Evolutionary conservation across 2,797 vertebrate species (phyloP).

Genomic region (Rallus crepitans): DNA sequence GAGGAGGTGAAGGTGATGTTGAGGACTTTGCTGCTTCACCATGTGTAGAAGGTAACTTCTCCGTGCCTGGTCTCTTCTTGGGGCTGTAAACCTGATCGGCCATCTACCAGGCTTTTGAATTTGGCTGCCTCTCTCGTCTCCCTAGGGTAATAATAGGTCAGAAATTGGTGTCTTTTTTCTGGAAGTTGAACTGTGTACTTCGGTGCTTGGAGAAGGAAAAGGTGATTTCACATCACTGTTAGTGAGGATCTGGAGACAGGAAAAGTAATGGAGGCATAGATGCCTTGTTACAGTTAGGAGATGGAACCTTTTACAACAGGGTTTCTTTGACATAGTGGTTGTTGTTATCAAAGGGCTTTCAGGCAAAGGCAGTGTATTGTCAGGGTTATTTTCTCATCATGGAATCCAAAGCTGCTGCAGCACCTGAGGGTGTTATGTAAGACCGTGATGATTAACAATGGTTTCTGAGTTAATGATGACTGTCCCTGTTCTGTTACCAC

Average conservation of each 20-base stretch:
- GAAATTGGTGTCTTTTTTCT: not conserved
- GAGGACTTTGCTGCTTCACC: slow-evolving; percentile 76
- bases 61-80: not conserved
- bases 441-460: not conserved
- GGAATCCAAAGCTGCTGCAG: not conserved
- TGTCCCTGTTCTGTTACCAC: not conserved
- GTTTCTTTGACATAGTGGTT: not conserved
- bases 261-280: not conserved
- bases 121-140: not conserved
- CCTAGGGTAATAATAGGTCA: not conserved
- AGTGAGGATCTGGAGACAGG: not conserved
- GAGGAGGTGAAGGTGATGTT: slow-evolving; percentile 37
- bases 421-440: not conserved
- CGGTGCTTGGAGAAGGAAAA: not conserved
- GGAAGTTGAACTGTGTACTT: not conserved
- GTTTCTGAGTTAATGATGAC: not conserved
- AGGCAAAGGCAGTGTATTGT: not conserved
- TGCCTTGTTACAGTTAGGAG: not conserved
- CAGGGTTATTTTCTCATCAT: not conserved
- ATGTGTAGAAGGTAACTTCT: slow-evolving; percentile 81
- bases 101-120: not conserved
- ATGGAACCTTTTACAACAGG: not conserved
- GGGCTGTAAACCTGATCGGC: not conserved
- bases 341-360: not conserved
- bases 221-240: not conserved